Evolutionary conservation across 2,113 vertebrate genomes (phyloP).

Genomic region (Neolamprologus hecqui): DNA sequence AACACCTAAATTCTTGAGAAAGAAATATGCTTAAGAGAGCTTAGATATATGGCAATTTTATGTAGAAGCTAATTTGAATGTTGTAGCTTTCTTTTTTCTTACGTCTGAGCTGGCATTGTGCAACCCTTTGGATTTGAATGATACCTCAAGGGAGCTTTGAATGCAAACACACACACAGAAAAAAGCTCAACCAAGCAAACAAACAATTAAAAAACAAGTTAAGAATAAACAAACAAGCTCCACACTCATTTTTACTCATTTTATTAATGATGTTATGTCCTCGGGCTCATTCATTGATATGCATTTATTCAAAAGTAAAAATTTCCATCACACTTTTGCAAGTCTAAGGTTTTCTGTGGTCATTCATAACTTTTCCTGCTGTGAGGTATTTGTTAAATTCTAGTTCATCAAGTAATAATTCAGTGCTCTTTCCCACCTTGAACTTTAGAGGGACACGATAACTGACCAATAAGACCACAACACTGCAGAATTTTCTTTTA

Average conservation of each 20-base stretch:
- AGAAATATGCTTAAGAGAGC: neutral
- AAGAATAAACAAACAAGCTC: neutral
- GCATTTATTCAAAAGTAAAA: neutral
- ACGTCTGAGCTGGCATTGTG: neutral
- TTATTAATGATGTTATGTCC: neutral
- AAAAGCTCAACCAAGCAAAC: neutral
- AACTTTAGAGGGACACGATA: rapidly evolving
- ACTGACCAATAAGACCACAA: neutral
- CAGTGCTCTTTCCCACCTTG: neutral
- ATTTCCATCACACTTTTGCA: neutral
- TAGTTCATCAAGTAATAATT: neutral
- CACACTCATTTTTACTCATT: neutral
- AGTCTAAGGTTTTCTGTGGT: neutral
- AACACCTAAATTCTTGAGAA: rapidly evolving
- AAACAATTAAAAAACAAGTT: neutral
- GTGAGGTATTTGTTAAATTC: neutral
- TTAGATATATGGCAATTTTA: neutral
- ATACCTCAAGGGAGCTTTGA: neutral
- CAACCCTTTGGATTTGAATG: neutral
- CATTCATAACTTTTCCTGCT: neutral
- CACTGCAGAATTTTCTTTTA: neutral
- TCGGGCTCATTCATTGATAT: neutral
- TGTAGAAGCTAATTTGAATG: neutral
- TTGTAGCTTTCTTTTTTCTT: neutral
- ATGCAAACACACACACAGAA: neutral